phyloP scores from a whole-genome alignment of 2,888 invertebrate species.

The Electrophaes corylata region DNA sequence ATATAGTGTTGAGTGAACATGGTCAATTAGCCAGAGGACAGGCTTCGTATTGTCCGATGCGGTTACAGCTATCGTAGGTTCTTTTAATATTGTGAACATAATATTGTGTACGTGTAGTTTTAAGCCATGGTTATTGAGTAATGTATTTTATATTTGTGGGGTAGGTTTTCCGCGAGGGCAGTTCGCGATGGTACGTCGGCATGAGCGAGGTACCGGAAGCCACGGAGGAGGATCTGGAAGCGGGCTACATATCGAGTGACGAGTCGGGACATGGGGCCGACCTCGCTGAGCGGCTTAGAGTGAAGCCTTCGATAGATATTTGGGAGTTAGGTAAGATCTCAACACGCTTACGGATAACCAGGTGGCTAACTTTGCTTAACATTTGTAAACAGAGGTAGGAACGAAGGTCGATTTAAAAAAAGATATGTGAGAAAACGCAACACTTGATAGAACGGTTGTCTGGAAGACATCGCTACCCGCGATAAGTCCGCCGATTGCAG shows the following conservation, averaged over 20 bases:
- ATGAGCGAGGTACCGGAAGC: conserved; percentile 72
- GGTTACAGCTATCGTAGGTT: not conserved
- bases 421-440: not conserved
- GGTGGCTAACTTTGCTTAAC: no score
- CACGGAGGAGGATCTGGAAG: conserved; percentile 72
- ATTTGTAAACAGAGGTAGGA: not conserved
- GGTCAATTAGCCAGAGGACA: not conserved
- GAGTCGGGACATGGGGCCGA: conserved; percentile 78
- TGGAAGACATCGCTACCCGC: no score
- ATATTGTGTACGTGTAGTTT: no score
- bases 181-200: conserved; percentile 70
- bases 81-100: no score
- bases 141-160: not conserved
- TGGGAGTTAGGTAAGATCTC: conserved; percentile 71
- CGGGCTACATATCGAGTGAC: conserved; percentile 82
- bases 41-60: not conserved
- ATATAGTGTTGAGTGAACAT: not conserved
- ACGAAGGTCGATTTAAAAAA: not conserved
- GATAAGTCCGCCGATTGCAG: no score
- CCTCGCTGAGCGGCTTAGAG: conserved; percentile 70
- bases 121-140: not conserved
- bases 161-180: conserved; percentile 62
- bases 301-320: conserved; percentile 76
- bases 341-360: no score
- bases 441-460: no score